Conservation (phyloP, 2,888 invertebrate genomes). For the Drosophila seclusa region DNA sequence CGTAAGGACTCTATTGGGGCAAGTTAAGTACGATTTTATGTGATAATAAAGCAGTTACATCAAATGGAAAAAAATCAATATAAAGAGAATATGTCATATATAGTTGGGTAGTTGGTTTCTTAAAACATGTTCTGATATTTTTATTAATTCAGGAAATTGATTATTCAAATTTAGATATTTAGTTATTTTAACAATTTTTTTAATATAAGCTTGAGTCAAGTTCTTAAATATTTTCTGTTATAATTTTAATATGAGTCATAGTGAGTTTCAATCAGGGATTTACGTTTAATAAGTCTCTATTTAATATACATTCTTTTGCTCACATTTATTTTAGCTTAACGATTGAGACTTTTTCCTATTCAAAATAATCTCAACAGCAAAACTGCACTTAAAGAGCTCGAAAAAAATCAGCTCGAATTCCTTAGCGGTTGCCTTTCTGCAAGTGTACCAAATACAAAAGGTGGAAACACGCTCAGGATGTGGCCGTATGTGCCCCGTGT, state of each 20-base stretch:
- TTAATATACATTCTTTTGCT: background rate
- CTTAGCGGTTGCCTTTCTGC: background rate
- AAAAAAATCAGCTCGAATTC: background rate
- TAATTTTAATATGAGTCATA: background rate
- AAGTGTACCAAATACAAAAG: conserved; percentile 11
- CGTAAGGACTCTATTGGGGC: background rate
- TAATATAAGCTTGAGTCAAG: background rate
- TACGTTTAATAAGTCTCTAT: background rate
- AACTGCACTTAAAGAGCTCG: background rate
- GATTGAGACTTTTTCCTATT: background rate
- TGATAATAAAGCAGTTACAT: background rate
- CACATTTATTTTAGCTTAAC: background rate
- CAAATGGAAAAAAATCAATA: background rate
- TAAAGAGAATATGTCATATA: background rate
- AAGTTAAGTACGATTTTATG: background rate
- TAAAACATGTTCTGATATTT: background rate
- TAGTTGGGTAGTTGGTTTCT: too few relatives aligned
- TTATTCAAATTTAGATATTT: background rate
- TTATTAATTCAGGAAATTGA: too few relatives aligned
- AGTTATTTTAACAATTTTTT: fast-evolving
- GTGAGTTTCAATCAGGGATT: background rate
- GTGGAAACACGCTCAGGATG: conserved; percentile 36
- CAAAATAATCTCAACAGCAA: background rate
- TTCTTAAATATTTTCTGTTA: background rate
- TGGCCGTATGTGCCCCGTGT: conserved; percentile 24